Conservation (phyloP, 2,113 vertebrate genomes). For the Vidua macroura region DNA sequence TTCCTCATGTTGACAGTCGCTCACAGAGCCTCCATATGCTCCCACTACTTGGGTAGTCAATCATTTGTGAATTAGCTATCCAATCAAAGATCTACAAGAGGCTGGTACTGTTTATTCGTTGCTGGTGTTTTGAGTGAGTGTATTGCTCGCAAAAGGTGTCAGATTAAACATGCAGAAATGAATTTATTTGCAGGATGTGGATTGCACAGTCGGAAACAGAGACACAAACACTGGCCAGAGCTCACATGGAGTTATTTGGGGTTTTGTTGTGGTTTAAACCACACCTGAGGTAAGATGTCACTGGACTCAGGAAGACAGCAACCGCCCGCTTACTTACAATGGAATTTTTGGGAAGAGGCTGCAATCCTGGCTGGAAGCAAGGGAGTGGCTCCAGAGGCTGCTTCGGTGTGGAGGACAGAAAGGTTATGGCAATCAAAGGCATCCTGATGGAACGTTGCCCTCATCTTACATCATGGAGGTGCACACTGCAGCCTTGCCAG, state of each 20-base stretch:
- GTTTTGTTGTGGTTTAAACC: not conserved
- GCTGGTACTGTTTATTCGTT: slow-evolving; percentile 23
- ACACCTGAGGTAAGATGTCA: not conserved
- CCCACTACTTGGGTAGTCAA: slow-evolving; percentile 56
- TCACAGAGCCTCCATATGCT: slow-evolving; percentile 66
- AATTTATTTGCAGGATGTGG: not conserved
- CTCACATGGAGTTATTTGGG: not conserved
- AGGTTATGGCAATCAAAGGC: not conserved
- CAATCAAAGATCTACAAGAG: slow-evolving; percentile 46
- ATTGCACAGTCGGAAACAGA: not conserved
- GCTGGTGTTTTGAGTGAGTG: slow-evolving; percentile 53
- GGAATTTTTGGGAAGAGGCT: not conserved
- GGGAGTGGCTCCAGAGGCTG: not conserved
- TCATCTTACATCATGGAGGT: not conserved
- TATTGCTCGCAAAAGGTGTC: slow-evolving; percentile 47
- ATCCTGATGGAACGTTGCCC: not conserved
- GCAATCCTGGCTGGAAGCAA: not conserved
- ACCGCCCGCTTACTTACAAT: not conserved
- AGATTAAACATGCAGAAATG: slow-evolving; percentile 25
- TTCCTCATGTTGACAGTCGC: slow-evolving; percentile 59
- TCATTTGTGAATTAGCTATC: slow-evolving; percentile 67
- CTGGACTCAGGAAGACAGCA: not conserved
- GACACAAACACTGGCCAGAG: not conserved
- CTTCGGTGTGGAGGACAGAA: not conserved
- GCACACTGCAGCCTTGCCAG: not conserved